Evolutionary conservation across 2,797 vertebrate genomes (phyloP).

Genomic region (Poliocrania exsul): DNA sequence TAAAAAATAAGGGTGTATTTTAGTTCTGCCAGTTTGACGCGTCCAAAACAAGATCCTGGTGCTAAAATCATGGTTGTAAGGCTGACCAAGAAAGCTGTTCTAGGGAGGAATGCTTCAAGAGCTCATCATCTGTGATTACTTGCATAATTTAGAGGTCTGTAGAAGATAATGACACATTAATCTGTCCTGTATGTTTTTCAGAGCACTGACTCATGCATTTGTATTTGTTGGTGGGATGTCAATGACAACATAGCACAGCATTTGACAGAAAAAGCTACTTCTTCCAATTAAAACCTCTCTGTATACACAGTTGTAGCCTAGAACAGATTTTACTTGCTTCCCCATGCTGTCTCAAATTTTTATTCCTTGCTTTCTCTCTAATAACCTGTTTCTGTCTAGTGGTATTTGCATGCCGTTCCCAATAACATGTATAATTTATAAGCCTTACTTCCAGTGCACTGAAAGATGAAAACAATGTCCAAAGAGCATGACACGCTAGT

Average conservation of each 20-base stretch:
- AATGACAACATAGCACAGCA: not conserved
- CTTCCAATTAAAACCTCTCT: slow-evolving; percentile 10
- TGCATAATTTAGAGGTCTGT: not conserved
- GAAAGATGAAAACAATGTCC: slow-evolving; percentile 35
- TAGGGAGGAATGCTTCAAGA: not conserved
- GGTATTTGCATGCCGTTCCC: not conserved
- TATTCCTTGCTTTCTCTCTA: not conserved
- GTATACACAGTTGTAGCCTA: not conserved
- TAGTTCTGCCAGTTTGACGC: not conserved
- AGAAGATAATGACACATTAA: slow-evolving; percentile 19
- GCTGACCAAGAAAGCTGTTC: not conserved
- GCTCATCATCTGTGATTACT: not conserved
- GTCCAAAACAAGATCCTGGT: not conserved
- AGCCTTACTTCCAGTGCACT: not conserved
- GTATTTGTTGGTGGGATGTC: slow-evolving; percentile 16
- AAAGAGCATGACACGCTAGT: slow-evolving; percentile 4
- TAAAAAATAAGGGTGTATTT: not conserved
- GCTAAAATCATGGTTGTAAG: not conserved
- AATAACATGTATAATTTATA: slow-evolving; percentile 27
- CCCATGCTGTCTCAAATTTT: not conserved
- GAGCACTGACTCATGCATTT: not conserved
- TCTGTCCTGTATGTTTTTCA: not conserved
- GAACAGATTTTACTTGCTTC: not conserved
- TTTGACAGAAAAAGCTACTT: not conserved
- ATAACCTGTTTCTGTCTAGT: slow-evolving; percentile 43